Evolutionary conservation across 2,797 vertebrate genomes (phyloP), one percentile per base, ranked within the genome.

Genomic region (Microctenopoma stevenorrisi): DNA sequence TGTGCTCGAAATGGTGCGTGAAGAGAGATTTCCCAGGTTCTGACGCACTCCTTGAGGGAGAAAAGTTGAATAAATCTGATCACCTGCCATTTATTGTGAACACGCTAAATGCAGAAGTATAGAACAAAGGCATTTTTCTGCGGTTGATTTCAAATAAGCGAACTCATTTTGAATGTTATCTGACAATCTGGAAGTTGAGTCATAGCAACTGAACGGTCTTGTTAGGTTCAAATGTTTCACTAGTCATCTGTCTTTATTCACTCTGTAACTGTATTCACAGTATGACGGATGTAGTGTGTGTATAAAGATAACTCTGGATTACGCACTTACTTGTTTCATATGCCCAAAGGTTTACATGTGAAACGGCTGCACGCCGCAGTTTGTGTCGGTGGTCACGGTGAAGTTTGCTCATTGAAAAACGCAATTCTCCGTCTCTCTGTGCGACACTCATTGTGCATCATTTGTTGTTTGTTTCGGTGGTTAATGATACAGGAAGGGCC

Each of bases 401-500:
- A 76, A 57, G 75, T 76, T 86, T 78, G 80, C 56, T 76, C 46
- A 82, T 51, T 57, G 38, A 76, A 84, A 81, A 82, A 74, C 82
- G 80, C 71, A 54, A 74, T 83, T 82, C 81, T 82, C 72, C 80
- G 78, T 88, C 90, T 89, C 86, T 79, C 78, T 56, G 72, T 26
- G 57, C 81, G 64, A 59, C 88, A 61, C 69, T 85, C 87, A 84
- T 75, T 76, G 80, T 86, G 86, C 86, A 78, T 89, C 79, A 76
- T 79, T 75, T 71, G 66, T 85, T 89, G 86, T 92, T 91, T 88
- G 87, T 92, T 92, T 91, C 89, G 4, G 87, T 91, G 91, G 82
- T 94, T 94, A 94, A 93, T 94, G 93, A 93, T 82, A 92, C 91
- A 93, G 90, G 90, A 93, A 94, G 89, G 90, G 82, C 89, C 89